Evolutionary conservation across 1,140 invertebrate species (phyloP), one percentile per base, ranked within the genome.

Genomic region (Aphaenogaster ashmeadi): DNA sequence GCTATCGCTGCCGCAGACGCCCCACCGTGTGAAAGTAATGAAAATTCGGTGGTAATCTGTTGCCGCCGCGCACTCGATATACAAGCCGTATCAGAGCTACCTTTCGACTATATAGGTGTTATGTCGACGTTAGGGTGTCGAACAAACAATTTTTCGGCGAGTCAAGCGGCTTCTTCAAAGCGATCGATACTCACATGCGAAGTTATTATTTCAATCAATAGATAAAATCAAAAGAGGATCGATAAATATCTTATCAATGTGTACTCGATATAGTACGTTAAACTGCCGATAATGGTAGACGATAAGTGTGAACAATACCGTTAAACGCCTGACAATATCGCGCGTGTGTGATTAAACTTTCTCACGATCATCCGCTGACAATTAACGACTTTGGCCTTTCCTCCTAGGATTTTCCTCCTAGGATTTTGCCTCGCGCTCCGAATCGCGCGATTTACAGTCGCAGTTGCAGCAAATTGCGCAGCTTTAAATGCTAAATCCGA

Each of bases 21-120:
- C 60, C 67, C 58, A 21, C 41, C 13, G 58, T 71, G 75, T 41
- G 41, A 77, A 87, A 87, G 44, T 87, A 90, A 77, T 75, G 89
- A 90, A 90, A 90, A 90, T 90, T 90, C 83, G 75, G 11, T 33
- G 66, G 11, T 54, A 56, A 54, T 77, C 38, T 38, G 8, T 78
- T 36, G 36, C 15, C 74, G 18, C 0, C 11, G n/a, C 41, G 56
- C 11, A 27, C 2, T 56, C 7, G 5, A 47, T 54, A 67, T 27
- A 67, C 4, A 66, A 2, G 5, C 27, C 18, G 11, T 9, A 9
- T 5, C 33, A 44, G 36, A 80, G 13, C 27, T 33, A 47, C 5
- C 21, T 44, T 60, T 62, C 11, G 11, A 44, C 21, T 64, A 33
- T 6, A 41, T 27, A 27, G 27, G 27, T 27, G 27, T 27, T 27